Conservation (phyloP, 2,797 vertebrate species). For the Sciurus carolinensis region DNA sequence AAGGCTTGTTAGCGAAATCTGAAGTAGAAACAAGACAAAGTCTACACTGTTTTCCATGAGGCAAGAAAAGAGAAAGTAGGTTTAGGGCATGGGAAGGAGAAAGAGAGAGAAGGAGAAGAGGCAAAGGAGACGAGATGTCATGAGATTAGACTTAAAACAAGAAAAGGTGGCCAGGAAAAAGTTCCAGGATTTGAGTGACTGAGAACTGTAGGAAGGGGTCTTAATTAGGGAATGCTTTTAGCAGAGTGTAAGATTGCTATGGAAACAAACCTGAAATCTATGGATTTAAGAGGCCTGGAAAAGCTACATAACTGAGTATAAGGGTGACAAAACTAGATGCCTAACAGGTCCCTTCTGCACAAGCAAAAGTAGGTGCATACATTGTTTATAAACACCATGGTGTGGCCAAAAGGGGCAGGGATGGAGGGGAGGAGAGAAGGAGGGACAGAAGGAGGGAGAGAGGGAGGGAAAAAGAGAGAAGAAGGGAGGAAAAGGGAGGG, state of each 20-base stretch:
- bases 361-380: neutral
- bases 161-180: neutral
- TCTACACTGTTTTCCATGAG: neutral
- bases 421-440: too few relatives aligned
- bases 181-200: neutral
- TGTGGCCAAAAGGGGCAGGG: neutral
- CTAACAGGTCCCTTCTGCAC: neutral
- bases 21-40: neutral
- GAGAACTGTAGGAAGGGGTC: neutral
- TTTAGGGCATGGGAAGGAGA: neutral
- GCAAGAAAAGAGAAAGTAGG: neutral
- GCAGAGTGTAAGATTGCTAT: neutral
- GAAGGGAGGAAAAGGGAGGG: neutral
- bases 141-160: neutral
- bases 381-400: neutral
- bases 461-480: neutral
- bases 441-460: neutral
- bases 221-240: neutral
- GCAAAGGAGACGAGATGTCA: neutral
- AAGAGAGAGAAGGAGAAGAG: neutral
- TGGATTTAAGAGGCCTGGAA: neutral
- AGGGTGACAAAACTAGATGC: neutral
- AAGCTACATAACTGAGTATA: neutral
- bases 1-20: neutral
- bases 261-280: neutral